phyloP scores from a whole-genome alignment of 2,797 vertebrate genomes.

The Peromyscus melanophrys region DNA sequence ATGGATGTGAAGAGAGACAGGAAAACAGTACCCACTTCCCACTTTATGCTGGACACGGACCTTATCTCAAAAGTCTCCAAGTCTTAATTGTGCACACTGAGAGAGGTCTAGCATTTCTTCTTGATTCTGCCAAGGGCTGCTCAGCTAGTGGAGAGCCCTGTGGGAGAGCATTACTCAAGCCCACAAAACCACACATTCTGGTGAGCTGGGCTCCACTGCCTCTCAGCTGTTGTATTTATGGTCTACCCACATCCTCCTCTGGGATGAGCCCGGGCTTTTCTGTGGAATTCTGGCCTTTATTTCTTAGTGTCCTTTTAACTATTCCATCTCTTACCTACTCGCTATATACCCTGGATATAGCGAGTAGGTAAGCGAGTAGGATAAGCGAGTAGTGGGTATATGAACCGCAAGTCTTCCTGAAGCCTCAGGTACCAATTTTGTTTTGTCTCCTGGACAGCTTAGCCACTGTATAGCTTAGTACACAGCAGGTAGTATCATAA shows the following conservation, averaged over 20 bases:
- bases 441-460: background rate
- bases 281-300: background rate
- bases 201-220: background rate
- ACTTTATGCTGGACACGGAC: background rate
- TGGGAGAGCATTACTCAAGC: background rate
- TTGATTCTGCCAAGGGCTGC: background rate
- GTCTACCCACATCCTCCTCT: background rate
- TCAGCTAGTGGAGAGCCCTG: too few species aligned
- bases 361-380: too few species aligned
- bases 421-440: background rate
- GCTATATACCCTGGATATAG: too few species aligned
- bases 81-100: background rate
- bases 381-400: background rate
- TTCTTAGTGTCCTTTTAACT: background rate
- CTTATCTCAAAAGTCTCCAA: background rate
- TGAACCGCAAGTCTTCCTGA: background rate
- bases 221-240: background rate
- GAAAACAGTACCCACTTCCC: background rate
- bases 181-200: background rate
- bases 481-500: background rate
- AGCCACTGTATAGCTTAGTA: background rate
- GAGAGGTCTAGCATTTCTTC: background rate
- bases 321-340: background rate
- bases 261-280: background rate
- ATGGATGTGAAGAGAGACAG: background rate